Evolutionary conservation across 2,113 vertebrate genomes (phyloP).

Genomic region (Anas platyrhynchos): DNA sequence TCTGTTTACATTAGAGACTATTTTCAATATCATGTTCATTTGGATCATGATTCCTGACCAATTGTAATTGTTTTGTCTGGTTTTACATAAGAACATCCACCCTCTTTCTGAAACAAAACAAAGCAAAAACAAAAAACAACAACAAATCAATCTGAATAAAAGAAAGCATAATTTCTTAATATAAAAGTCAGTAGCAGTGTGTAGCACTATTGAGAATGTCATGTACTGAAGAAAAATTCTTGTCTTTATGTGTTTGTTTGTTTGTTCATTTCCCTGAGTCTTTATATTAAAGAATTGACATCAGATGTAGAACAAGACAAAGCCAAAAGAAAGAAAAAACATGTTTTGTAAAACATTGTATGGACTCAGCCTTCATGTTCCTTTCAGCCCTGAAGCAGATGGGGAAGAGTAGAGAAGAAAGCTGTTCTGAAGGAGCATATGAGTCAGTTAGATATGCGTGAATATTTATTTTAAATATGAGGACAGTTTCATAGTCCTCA

Average conservation of each 20-base stretch:
- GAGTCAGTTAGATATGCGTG: neutral
- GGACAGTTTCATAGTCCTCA: neutral
- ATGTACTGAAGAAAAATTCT: neutral
- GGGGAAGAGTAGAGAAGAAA: conserved; percentile 30
- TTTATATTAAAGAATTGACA: neutral
- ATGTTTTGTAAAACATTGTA: neutral
- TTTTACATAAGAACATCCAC: neutral
- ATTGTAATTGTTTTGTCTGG: conserved; percentile 14
- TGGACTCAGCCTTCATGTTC: neutral
- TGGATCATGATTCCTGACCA: neutral
- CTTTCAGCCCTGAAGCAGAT: conserved; percentile 35
- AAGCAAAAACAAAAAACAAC: neutral
- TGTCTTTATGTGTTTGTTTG: neutral
- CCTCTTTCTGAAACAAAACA: neutral
- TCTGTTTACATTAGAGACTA: neutral
- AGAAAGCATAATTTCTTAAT: conserved; percentile 26
- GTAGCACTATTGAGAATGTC: neutral
- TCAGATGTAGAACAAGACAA: neutral
- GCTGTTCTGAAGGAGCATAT: neutral
- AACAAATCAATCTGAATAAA: neutral
- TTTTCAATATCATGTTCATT: conserved; percentile 18
- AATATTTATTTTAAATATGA: conserved; percentile 32
- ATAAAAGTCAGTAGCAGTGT: neutral
- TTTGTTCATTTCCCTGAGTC: neutral
- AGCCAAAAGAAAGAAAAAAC: neutral